Base-by-base conservation (phyloP, 2,113 vertebrate genomes). In the Corydoras sp. region DNA sequence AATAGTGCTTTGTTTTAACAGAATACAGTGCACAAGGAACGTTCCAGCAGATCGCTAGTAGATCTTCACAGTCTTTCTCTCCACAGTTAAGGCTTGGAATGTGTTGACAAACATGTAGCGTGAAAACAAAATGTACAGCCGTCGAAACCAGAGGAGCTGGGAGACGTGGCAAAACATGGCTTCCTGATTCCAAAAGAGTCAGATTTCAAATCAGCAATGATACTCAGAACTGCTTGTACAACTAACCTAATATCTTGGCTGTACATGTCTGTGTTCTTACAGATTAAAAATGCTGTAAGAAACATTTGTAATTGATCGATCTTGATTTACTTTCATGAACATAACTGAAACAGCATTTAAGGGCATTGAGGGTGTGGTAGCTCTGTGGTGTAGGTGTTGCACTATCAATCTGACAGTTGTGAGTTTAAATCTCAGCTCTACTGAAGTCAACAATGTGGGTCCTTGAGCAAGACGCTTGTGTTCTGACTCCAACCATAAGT, bases 51-150 rank as follows among this genome's bases (percentile, higher is more conserved):
- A 43, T 43, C 7, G 35, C 74, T 82, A 90, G 73, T 88, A 88
- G 11, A 89, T 85, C 73, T 90, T 89, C 14, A 88, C 72, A 71
- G 85, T 77, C 8, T 69, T 69, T 7, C 76, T 81, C 54, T 62
- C 82, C 71, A 79, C 73, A 79, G 79, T 85, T 68, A 98, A 89
- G 24, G 85, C 80, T 13, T 66, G 80, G 77, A 95, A 92, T 0
- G 97, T 95, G 81, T 98, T 99, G 79, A 95, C 77, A 65, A 93
- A 86, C 93, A 98, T 92, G 79, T 97, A 98, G 0, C 96, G 91
- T 0, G 97, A 99, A 80, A 92, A 90, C 48, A 86, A 35, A 67
- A 98, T 10, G 48, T 98, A 95, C 67, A 98, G 77, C 56, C 56
- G 86, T 63, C 95, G 95, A 79, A 97, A 98, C 95, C 95, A 96